Evolutionary conservation across 2,113 vertebrate species (phyloP).

Genomic region (Hyperoodon ampullatus): DNA sequence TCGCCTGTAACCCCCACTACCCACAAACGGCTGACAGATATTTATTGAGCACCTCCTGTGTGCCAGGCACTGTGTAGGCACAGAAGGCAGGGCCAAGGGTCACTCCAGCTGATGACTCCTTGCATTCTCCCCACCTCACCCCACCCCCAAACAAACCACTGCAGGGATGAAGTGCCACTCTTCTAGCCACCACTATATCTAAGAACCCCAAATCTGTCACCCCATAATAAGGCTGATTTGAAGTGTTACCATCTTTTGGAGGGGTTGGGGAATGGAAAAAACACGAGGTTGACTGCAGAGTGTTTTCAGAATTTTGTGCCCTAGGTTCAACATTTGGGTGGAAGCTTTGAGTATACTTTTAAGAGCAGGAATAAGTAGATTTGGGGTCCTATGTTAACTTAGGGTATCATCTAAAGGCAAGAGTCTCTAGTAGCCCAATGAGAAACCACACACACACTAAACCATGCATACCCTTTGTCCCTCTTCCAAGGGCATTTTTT

Average conservation of each 20-base stretch:
- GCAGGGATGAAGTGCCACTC: not conserved
- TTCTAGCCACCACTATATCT: not conserved
- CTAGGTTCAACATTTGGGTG: not conserved
- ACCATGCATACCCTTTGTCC: not conserved
- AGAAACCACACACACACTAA: not conserved
- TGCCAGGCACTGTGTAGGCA: not conserved
- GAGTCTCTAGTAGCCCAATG: not conserved
- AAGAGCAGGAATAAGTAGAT: not conserved
- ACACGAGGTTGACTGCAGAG: not conserved
- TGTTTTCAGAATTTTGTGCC: not conserved
- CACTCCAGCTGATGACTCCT: conserved; percentile 50
- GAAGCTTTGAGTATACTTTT: not conserved
- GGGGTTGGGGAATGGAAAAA: not conserved
- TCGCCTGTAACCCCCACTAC: not conserved
- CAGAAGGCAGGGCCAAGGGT: not conserved
- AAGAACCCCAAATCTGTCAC: conserved; percentile 1
- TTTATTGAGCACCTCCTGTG: conserved; percentile 20
- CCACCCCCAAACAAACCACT: not conserved
- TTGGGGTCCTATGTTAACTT: not conserved
- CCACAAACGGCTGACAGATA: not conserved
- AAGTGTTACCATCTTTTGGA: conserved; percentile 14
- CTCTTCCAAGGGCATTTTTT: not conserved
- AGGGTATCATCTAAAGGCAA: not conserved
- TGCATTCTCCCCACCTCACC: not conserved
- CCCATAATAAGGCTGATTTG: conserved; percentile 58